These are phyloP conservation scores for Alectura lathami DNA, from an alignment of 2,113 vertebrate species.

Conservation along the genomic window DNA sequence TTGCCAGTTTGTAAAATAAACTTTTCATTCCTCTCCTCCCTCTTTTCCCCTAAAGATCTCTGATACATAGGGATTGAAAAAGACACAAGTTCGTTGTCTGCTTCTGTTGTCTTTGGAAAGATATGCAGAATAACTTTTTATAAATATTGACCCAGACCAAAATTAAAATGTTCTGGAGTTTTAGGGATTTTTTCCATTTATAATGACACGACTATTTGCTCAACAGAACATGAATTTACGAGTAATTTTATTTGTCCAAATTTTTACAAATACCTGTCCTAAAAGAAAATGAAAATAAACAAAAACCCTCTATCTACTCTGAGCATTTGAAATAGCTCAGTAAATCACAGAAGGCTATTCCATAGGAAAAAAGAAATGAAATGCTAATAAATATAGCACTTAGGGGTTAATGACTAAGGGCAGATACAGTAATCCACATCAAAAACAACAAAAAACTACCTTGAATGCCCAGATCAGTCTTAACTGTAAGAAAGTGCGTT, in stretches of 20 bases:
- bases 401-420: background rate
- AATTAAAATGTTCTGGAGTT: background rate
- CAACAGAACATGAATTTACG: background rate
- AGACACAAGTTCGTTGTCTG: fast-evolving
- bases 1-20: background rate
- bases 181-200: background rate
- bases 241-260: background rate
- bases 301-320: background rate
- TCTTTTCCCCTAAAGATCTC: background rate
- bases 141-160: background rate
- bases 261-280: background rate
- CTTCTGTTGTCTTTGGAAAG: background rate
- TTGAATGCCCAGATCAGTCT: background rate
- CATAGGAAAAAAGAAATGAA: background rate
- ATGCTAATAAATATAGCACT: background rate
- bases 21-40: background rate
- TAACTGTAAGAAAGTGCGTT: background rate
- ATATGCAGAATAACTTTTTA: background rate
- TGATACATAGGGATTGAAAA: background rate
- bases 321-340: background rate
- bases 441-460: background rate
- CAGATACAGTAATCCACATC: fast-evolving
- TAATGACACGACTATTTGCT: background rate
- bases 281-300: background rate
- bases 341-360: background rate